Evolutionary conservation across 2,113 vertebrate genomes (phyloP).

Genomic region (Ptychochromis oligacanthus): DNA sequence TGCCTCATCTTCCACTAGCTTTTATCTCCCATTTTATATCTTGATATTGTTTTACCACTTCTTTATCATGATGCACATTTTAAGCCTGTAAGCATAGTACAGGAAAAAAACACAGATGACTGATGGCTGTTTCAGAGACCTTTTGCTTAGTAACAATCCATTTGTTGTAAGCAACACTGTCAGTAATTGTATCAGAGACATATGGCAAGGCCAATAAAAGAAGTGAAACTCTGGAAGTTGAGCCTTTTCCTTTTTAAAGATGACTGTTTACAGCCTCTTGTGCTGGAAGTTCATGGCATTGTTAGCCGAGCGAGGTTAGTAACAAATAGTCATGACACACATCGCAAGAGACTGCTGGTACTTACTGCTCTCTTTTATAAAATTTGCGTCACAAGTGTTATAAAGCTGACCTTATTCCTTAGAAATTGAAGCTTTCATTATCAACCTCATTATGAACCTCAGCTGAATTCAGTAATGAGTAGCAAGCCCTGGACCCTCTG

Average conservation of each 20-base stretch:
- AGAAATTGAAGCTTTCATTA: conserved; percentile 54
- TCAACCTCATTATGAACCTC: conserved; percentile 7
- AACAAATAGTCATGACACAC: conserved; percentile 6
- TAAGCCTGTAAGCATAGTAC: background rate
- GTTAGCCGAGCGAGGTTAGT: background rate
- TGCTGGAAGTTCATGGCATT: conserved; percentile 10
- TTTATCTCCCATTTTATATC: background rate
- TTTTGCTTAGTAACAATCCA: conserved; percentile 41
- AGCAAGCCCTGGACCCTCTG: conserved; percentile 25
- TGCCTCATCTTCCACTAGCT: background rate
- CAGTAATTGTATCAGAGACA: conserved; percentile 64
- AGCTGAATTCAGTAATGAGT: conserved; percentile 52
- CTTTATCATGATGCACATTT: background rate
- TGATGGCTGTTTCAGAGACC: conserved; percentile 21
- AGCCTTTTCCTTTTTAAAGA: conserved; percentile 36
- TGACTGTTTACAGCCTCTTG: conserved; percentile 33
- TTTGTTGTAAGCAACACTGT: conserved; percentile 52
- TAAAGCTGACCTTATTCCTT: conserved; percentile 2
- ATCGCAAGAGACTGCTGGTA: background rate
- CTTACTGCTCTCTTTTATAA: background rate
- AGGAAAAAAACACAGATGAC: conserved; percentile 7
- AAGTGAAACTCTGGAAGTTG: conserved; percentile 23
- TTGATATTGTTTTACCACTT: background rate
- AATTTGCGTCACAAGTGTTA: conserved; percentile 13
- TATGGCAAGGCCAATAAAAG: conserved; percentile 60